A percentile compares a stretch with the other conserved stretches of the same genome.
Evolutionary conservation across 2,888 invertebrate genomes (phyloP).

Genomic region (Alviniconcha strummeri): DNA sequence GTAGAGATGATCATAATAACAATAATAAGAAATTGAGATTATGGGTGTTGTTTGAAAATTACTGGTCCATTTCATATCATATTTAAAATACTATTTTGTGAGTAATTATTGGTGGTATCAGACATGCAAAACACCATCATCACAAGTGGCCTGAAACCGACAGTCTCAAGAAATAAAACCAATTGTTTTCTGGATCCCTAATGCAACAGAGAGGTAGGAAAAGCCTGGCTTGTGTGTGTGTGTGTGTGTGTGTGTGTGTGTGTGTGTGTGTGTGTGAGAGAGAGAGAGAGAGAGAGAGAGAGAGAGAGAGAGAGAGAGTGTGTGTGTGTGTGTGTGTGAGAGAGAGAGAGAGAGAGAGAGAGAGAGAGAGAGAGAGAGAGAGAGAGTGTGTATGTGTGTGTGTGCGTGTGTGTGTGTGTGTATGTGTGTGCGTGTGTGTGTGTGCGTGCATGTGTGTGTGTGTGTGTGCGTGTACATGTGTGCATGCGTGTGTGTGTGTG

Average conservation of each 20-base stretch:
- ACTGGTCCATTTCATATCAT: neutral
- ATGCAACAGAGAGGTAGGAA: neutral
- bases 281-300: neutral
- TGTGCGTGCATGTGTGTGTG: neutral
- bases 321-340: neutral
- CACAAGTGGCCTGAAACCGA: too few relatives aligned
- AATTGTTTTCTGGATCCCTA: neutral
- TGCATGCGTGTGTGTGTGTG: neutral
- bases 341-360: neutral
- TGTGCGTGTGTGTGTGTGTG: neutral
- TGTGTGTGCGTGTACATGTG: neutral
- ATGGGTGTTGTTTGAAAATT: neutral
- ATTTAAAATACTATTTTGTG: neutral
- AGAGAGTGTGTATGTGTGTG: neutral
- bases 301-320: neutral
- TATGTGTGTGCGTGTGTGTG: neutral
- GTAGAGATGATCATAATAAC: too few relatives aligned
- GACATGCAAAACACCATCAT: too few relatives aligned
- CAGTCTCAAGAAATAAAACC: too few relatives aligned
- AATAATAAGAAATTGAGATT: too few relatives aligned
- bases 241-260: neutral
- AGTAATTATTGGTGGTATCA: too few relatives aligned
- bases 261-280: neutral
- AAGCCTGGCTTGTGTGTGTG: neutral
- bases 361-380: neutral